Conservation (phyloP, 2,113 vertebrate genomes). For the Calidris pugnax region DNA sequence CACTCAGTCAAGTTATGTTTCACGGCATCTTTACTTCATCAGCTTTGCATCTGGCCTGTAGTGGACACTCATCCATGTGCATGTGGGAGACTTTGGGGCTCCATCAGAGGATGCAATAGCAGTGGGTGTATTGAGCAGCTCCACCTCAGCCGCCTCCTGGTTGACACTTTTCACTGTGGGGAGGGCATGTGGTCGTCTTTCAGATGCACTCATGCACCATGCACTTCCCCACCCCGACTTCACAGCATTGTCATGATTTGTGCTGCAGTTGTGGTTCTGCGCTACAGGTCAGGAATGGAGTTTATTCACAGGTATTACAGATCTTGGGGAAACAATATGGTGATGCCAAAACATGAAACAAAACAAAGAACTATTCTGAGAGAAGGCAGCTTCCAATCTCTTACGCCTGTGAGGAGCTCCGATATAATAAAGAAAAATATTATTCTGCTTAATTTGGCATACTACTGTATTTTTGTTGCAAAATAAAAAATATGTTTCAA, state of each 20-base stretch:
- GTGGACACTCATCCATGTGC: too few relatives aligned
- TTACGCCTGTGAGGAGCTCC: not conserved
- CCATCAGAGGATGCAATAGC: not conserved
- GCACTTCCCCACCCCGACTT: accelerated
- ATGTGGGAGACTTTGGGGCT: not conserved
- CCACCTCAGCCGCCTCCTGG: not conserved
- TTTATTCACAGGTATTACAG: not conserved
- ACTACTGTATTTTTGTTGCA: not conserved
- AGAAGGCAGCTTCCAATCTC: not conserved
- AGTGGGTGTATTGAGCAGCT: not conserved
- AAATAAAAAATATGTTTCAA: not conserved
- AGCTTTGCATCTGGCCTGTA: not conserved
- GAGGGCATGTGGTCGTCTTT: not conserved
- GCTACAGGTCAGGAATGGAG: not conserved
- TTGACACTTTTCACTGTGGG: not conserved
- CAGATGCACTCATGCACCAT: too few relatives aligned
- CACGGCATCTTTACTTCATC: accelerated
- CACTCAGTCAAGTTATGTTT: not conserved
- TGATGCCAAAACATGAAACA: not conserved
- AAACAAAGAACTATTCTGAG: not conserved
- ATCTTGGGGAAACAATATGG: not conserved
- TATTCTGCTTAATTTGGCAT: not conserved
- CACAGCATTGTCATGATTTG: not conserved
- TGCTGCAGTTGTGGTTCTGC: not conserved
- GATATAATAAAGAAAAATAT: not conserved